A percentile compares a stretch with the other conserved stretches of the same genome.
phyloP scores from a whole-genome alignment of 2,113 vertebrate genomes.

The Jacana jacana region DNA sequence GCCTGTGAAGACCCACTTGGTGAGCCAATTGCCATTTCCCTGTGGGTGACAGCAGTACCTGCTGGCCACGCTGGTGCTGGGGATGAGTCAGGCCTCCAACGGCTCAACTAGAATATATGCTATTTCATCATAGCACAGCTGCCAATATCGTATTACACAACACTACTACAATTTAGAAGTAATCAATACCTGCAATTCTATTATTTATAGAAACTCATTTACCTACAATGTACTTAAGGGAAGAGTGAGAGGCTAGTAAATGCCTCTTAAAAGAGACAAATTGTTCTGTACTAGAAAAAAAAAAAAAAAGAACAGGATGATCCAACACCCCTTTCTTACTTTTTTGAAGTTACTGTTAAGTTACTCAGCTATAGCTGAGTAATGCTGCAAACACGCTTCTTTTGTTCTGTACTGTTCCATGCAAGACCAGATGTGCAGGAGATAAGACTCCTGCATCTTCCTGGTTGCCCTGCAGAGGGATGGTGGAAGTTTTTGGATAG shows the following conservation, averaged over 20 bases:
- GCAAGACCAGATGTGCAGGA: background rate
- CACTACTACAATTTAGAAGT: background rate
- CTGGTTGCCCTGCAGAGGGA: too few relatives aligned
- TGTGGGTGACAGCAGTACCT: background rate
- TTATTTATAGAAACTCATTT: slow-evolving; percentile 12
- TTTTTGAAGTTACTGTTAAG: background rate
- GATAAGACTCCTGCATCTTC: background rate
- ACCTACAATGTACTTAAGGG: background rate
- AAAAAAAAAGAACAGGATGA: background rate
- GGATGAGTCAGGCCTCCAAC: background rate
- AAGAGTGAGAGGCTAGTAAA: background rate
- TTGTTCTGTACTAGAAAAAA: background rate
- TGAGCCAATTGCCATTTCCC: background rate
- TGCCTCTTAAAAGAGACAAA: background rate
- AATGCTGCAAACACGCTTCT: background rate
- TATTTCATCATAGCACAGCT: background rate
- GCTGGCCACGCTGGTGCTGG: rapidly evolving
- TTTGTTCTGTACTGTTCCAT: background rate
- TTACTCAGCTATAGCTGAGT: background rate
- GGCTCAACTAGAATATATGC: background rate
- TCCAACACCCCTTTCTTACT: background rate
- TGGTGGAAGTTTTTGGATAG: background rate
- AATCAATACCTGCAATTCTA: background rate
- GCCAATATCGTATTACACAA: background rate
- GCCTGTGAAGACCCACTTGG: background rate